Evolutionary conservation across 2,888 invertebrate species (phyloP), one percentile per base, ranked within the genome.

Genomic region (Drosophila anomelani): DNA sequence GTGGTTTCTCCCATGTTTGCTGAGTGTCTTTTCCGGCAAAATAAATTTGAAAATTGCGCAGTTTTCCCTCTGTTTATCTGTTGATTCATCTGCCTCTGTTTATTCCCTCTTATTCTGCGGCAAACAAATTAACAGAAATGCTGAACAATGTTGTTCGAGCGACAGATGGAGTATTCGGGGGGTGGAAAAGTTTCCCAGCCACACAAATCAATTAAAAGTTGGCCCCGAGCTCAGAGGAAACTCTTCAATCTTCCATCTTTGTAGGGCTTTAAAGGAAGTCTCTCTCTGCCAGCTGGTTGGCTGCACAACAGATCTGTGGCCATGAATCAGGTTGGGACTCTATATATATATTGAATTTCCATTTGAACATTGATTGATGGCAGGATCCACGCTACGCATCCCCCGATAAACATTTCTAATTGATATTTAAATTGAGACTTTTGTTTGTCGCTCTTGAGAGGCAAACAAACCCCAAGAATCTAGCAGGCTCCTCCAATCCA

Each of bases 141-240:
- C 44, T 74, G 55, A 51, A 56, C 60, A 60, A 38, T 57, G 38
- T 69, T 63, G 13, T 20, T 53, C n/a, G 26, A 46, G 41, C 32
- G 29, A 59, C 41, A 26, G 26, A 4, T 26, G 26, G 26, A 26
- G 4, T 4, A 17, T 15, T 13, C 4, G 9, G 13, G 6, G 23
- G 38, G 2, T 2, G 3, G 26, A 13, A 58, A 73, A 66, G 41
- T 60, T 66, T 60, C 39, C 46, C 74, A 39, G 51, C 75, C 75
- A 67, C 73, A 73, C 64, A 73, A 64, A 73, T 73, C 73, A 73
- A 73, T 73, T 73, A 73, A 73, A 73, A 73, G 74, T 73, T 73
- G 44, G 43, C 73, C 67, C 61, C 51, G 36, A 49, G 23, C 58
- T 47, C 34, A 41, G 39, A 34, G 41, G 15, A 38, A 44, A 44